Base-by-base conservation (phyloP, 2,888 invertebrate genomes). In the Amphipoea lucens region DNA sequence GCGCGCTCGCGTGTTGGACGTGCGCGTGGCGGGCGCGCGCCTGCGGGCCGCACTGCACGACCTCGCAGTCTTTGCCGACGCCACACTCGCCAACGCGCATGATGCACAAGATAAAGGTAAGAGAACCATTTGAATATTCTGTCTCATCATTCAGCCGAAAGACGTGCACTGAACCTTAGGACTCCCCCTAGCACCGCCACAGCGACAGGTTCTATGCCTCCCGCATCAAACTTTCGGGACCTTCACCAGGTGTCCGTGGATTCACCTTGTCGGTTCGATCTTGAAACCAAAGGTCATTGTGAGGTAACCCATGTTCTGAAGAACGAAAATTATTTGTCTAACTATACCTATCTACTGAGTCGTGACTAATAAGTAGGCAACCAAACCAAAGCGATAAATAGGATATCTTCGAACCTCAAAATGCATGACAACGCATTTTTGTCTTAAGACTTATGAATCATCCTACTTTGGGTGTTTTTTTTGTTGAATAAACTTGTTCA, bases 41-140 rank as follows among this genome's bases (percentile, higher is more conserved):
- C 96, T 99, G 70, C 97, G 98, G 87, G 98, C 98, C 6, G 98
- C 98, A 1, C 95, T 99, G 57, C 98, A 98, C 93, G 99, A 99
- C 96, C 97, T 99, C 81, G 98, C 98, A 0, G 98, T 99, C 88
- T 99, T 99, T 93, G 98, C 98, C 0, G 98, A 98, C 94, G 99
- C 99, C 60, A 98, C 99, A 48, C 96, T 99, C 81, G 99, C 98
- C 62, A 99, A 99, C 94, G 98, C 99, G 12, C 98, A 98, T 66
- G 97, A 98, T 92, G 98, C 98, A 73, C 98, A 98, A 88, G 98
- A 98, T 94, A 98, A 98, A 96, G 98, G 98, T 97, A 81, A 69
- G 63, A 45, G n/a, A 20, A 23, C 17, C 29, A 17, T 40, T 42
- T 62, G 12, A n/a, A 45, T 12, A 17, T n/a, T 76, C 17, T 17